phyloP scores from a whole-genome alignment of 1,140 invertebrate species.

The Elysia chlorotica region DNA sequence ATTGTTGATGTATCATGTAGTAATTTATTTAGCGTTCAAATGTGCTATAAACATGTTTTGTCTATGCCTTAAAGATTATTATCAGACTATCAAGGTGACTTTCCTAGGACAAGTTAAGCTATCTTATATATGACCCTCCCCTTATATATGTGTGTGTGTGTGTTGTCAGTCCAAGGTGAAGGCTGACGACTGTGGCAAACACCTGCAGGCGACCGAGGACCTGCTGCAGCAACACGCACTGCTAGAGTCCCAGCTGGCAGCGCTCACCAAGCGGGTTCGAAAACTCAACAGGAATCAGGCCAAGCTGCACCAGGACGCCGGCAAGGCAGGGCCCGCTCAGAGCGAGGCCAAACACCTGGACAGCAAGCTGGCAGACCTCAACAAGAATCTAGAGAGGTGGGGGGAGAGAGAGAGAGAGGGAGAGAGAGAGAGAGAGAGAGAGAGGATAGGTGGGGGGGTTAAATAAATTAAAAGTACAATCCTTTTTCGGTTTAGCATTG shows the following conservation, averaged over 20 bases:
- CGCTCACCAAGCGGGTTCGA: constrained; percentile 66
- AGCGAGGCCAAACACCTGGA: constrained; percentile 73
- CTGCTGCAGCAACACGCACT: constrained; percentile 90
- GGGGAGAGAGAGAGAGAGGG: not conserved
- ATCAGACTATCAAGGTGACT: too few species aligned
- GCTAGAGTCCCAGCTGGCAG: constrained; percentile 78
- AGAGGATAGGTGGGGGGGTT: not conserved
- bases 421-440: not conserved
- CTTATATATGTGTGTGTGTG: too few species aligned
- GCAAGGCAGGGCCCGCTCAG: constrained; percentile 64
- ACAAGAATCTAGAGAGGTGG: constrained; percentile 73
- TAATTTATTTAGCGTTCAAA: too few species aligned
- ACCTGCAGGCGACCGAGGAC: constrained; percentile 91
- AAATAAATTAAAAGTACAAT: not conserved
- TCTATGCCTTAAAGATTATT: too few species aligned
- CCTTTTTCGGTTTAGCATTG: too few species aligned
- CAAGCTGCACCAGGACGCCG: too few species aligned
- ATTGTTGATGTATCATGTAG: not conserved
- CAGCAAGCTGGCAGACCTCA: constrained; percentile 73
- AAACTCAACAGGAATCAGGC: constrained; percentile 59
- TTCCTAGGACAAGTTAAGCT: too few species aligned
- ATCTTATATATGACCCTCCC: too few species aligned
- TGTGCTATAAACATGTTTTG: too few species aligned
- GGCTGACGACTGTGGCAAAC: constrained; percentile 84
- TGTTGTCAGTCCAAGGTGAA: constrained; percentile 42